Evolutionary conservation across 2,888 invertebrate genomes (phyloP).

Genomic region (Pachycephus smyrnensis): DNA sequence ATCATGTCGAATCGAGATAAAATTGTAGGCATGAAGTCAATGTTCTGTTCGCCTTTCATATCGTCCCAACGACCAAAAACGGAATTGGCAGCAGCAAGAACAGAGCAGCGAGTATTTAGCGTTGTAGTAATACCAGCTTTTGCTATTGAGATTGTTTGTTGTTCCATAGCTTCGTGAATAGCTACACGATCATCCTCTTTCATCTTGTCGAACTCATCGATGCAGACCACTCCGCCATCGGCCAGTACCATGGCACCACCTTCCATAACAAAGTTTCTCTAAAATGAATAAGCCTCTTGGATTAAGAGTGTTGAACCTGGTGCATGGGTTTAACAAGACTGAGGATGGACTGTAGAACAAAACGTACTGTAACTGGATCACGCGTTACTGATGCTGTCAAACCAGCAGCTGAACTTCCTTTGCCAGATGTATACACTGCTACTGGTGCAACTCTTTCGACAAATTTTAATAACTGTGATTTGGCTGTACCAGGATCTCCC

Average conservation of each 20-base stretch:
- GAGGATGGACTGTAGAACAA: neutral
- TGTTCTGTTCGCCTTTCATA: slow-evolving; percentile 96
- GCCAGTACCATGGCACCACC: slow-evolving; percentile 99
- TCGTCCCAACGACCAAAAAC: slow-evolving; percentile 99
- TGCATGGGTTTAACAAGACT: slow-evolving; percentile 1
- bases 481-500: slow-evolving; percentile 99
- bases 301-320: slow-evolving; percentile 3
- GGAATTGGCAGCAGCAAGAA: slow-evolving; percentile 99
- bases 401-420: slow-evolving; percentile 99
- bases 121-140: slow-evolving; percentile 99
- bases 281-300: slow-evolving; percentile 17
- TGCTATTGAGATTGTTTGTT: slow-evolving; percentile 99
- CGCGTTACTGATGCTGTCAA: slow-evolving; percentile 96
- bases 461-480: slow-evolving; percentile 97
- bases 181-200: slow-evolving; percentile 98
- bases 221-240: slow-evolving; percentile 99
- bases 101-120: slow-evolving; percentile 97
- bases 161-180: slow-evolving; percentile 99
- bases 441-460: slow-evolving; percentile 95
- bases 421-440: slow-evolving; percentile 98
- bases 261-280: slow-evolving; percentile 97
- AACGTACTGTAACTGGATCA: slow-evolving; percentile 89
- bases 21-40: slow-evolving; percentile 99
- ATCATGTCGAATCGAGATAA: slow-evolving; percentile 99
- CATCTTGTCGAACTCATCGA: slow-evolving; percentile 99